A percentile compares a stretch with the other conserved stretches of the same genome.
Conservation (phyloP, 2,113 vertebrate species). For the Silurus asotus region DNA sequence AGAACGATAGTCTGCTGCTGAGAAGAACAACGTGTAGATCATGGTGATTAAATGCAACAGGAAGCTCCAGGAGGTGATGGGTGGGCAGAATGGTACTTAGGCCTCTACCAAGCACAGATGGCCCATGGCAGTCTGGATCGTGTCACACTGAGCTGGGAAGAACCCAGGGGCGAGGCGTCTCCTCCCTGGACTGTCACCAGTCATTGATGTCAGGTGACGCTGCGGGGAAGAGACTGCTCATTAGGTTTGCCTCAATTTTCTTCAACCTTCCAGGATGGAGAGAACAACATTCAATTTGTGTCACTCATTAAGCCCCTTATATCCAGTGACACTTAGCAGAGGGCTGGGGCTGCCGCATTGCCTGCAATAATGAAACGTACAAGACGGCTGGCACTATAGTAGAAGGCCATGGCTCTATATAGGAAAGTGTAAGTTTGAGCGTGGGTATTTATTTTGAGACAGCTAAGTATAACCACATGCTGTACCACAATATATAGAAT, state of each 20-base stretch:
- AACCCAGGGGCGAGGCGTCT: constrained; percentile 20
- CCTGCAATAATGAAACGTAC: constrained; percentile 43
- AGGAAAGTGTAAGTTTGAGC: constrained; percentile 1
- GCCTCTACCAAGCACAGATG: constrained; percentile 44
- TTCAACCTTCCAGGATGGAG: constrained; percentile 38
- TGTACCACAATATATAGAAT: constrained; percentile 20
- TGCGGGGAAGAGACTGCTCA: constrained; percentile 51
- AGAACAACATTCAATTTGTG: constrained; percentile 58
- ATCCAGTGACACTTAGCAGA: constrained; percentile 47
- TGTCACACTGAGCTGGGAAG: constrained; percentile 36
- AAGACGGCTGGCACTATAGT: not conserved
- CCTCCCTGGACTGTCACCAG: constrained; percentile 53
- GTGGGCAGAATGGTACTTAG: constrained; percentile 7
- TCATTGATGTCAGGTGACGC: constrained; percentile 51
- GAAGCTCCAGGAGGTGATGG: constrained; percentile 15
- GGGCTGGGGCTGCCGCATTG: constrained; percentile 20
- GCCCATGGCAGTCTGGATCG: constrained; percentile 48
- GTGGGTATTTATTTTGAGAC: constrained; percentile 34
- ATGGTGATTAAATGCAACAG: constrained; percentile 20
- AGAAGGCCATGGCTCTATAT: not conserved
- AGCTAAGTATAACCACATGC: constrained; percentile 34
- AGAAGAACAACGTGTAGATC: constrained; percentile 18
- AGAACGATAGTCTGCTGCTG: not conserved
- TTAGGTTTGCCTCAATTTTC: constrained; percentile 52
- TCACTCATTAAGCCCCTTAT: constrained; percentile 53